Evolutionary conservation across 1,140 invertebrate species (phyloP).

Genomic region (Brachystomella parvula): DNA sequence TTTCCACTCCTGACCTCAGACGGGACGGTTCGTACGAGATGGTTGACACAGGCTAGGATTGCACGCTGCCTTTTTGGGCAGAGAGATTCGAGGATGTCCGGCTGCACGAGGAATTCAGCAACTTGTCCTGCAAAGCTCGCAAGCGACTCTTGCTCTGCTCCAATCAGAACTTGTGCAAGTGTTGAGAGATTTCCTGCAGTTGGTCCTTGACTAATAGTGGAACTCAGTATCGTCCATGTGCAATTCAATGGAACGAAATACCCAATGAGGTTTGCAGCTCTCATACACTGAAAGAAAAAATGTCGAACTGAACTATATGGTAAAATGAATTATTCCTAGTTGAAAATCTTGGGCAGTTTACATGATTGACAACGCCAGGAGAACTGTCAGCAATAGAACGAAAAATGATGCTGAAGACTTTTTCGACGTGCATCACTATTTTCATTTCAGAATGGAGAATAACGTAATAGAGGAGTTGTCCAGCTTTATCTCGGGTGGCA

Average conservation of each 20-base stretch:
- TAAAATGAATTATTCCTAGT: neutral
- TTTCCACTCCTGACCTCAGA: neutral
- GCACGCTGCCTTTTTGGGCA: constrained; percentile 10
- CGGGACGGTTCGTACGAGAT: neutral
- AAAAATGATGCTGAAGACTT: constrained; percentile 48
- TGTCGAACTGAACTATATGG: neutral
- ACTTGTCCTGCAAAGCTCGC: constrained; percentile 41
- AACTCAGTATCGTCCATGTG: constrained; percentile 51
- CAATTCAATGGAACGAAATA: constrained; percentile 58
- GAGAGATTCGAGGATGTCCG: constrained; percentile 41
- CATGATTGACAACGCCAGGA: constrained; percentile 53
- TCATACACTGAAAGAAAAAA: constrained; percentile 45
- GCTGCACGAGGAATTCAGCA: constrained; percentile 42
- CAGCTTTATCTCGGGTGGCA: constrained; percentile 55
- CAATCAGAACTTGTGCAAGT: constrained; percentile 46
- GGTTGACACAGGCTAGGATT: neutral
- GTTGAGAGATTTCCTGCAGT: constrained; percentile 49
- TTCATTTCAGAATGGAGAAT: constrained; percentile 60
- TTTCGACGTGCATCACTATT: constrained; percentile 59
- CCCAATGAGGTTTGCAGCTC: constrained; percentile 58
- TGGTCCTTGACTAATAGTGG: constrained; percentile 49
- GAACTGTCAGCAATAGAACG: constrained; percentile 53
- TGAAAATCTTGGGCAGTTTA: constrained; percentile 41
- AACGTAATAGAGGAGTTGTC: constrained; percentile 59
- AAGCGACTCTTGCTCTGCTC: constrained; percentile 39